Evolutionary conservation across 2,888 invertebrate species (phyloP).

Genomic region (Ichneumon xanthorius): DNA sequence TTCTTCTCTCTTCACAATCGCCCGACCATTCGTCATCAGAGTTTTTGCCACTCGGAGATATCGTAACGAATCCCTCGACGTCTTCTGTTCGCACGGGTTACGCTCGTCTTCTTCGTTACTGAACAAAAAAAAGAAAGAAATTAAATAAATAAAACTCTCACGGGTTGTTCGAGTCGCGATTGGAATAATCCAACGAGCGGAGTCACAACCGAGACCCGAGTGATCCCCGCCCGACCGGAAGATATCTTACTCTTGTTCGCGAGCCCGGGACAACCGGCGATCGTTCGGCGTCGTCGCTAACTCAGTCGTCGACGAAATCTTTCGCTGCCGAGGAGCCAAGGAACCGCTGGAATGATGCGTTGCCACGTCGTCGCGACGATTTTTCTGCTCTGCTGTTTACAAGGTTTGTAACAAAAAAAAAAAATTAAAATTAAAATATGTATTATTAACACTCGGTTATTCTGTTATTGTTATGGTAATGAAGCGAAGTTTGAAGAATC

Average conservation of each 20-base stretch:
- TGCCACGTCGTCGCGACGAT: slow-evolving; percentile 78
- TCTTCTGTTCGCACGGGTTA: neutral
- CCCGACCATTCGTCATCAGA: slow-evolving; percentile 36
- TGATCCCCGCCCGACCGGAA: slow-evolving; percentile 4
- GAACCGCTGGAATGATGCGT: slow-evolving; percentile 77
- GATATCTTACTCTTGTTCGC: slow-evolving; percentile 17
- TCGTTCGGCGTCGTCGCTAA: slow-evolving; percentile 15
- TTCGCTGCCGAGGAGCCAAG: neutral
- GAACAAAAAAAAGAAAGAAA: neutral
- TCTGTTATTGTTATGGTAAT: neutral
- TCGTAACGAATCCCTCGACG: neutral
- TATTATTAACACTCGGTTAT: neutral
- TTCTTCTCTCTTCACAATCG: slow-evolving; percentile 42
- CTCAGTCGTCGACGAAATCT: slow-evolving; percentile 1
- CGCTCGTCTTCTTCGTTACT: neutral
- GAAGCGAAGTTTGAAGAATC: slow-evolving; percentile 5
- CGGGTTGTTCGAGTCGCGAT: slow-evolving; percentile 7
- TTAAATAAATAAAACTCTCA: neutral
- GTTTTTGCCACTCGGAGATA: slow-evolving; percentile 23
- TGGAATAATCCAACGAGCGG: slow-evolving; percentile 10
- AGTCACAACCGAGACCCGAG: slow-evolving; percentile 1
- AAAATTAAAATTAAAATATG: neutral
- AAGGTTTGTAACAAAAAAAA: slow-evolving; percentile 74
- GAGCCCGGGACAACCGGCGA: slow-evolving; percentile 15
- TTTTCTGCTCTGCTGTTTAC: slow-evolving; percentile 80